Evolutionary conservation across 2,888 invertebrate species (phyloP).

Genomic region (Colostygia pectinataria): DNA sequence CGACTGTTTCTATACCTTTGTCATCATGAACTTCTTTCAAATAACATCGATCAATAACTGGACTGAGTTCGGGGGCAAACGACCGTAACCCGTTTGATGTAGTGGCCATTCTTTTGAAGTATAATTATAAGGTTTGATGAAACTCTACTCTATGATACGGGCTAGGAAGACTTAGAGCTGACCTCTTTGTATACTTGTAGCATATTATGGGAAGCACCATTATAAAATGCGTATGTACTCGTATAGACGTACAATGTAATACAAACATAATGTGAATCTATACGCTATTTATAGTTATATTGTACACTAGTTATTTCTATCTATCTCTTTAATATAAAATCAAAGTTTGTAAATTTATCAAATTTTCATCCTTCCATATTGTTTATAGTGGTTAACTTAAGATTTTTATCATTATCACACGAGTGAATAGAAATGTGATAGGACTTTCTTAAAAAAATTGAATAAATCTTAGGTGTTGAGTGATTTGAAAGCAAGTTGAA

Average conservation of each 20-base stretch:
- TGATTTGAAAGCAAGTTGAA: background rate
- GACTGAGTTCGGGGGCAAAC: too few species aligned
- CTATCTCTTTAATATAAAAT: constrained; percentile 72
- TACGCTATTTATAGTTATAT: constrained; percentile 64
- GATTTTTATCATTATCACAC: constrained; percentile 37
- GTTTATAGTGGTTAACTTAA: constrained; percentile 36
- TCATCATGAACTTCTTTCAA: constrained; percentile 9
- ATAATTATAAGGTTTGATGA: constrained; percentile 36
- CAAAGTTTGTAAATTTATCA: constrained; percentile 74
- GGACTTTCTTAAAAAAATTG: background rate
- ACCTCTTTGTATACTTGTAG: constrained; percentile 47
- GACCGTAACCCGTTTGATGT: constrained; percentile 49
- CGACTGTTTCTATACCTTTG: constrained; percentile 6
- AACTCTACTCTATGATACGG: constrained; percentile 29
- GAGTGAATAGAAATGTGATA: constrained; percentile 15
- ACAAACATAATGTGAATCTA: constrained; percentile 53
- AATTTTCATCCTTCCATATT: constrained; percentile 70
- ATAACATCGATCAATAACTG: constrained; percentile 6
- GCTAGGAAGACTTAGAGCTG: constrained; percentile 50
- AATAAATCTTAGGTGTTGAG: constrained; percentile 3
- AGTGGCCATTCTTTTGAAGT: constrained; percentile 69
- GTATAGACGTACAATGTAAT: constrained; percentile 44
- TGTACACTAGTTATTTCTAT: constrained; percentile 73
- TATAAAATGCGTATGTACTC: constrained; percentile 43
- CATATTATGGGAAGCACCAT: constrained; percentile 64